Evolutionary conservation across 1,140 invertebrate species (phyloP).

Genomic region (Piezodorus guildinii): DNA sequence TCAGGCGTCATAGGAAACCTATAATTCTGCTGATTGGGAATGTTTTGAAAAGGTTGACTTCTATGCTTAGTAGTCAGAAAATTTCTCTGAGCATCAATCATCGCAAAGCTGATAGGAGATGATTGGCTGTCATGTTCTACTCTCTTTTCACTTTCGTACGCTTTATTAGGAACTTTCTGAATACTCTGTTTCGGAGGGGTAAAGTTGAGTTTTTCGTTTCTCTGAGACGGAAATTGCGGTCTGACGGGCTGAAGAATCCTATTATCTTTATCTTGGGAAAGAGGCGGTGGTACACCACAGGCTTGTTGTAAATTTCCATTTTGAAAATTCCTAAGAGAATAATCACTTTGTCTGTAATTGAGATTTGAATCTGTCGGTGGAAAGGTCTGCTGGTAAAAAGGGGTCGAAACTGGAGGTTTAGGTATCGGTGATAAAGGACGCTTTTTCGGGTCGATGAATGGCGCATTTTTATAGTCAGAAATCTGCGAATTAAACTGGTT

Average conservation of each 20-base stretch:
- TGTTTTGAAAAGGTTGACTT: constrained; percentile 31
- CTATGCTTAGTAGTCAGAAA: constrained; percentile 26
- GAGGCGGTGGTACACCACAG: background rate
- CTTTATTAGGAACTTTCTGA: constrained; percentile 37
- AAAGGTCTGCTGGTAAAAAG: constrained; percentile 17
- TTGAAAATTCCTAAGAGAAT: background rate
- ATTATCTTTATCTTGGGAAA: constrained; percentile 36
- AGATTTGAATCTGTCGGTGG: background rate
- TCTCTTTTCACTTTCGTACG: constrained; percentile 44
- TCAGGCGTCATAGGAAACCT: constrained; percentile 22
- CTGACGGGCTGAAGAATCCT: constrained; percentile 39
- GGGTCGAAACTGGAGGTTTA: constrained; percentile 11
- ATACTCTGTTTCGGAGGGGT: constrained; percentile 35
- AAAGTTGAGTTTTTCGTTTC: constrained; percentile 31
- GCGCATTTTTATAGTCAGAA: constrained; percentile 20
- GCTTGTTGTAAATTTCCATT: background rate
- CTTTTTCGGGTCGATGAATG: constrained; percentile 22
- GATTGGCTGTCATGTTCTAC: constrained; percentile 46
- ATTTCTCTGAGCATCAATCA: constrained; percentile 46
- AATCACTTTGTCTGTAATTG: constrained; percentile 5
- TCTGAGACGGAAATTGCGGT: constrained; percentile 19
- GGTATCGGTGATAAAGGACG: constrained; percentile 35
- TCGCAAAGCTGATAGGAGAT: constrained; percentile 60
- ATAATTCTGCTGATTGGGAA: constrained; percentile 9
- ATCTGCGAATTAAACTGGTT: constrained; percentile 46